Conservation (phyloP, 2,797 vertebrate species). For the Harpagifer antarcticus region DNA sequence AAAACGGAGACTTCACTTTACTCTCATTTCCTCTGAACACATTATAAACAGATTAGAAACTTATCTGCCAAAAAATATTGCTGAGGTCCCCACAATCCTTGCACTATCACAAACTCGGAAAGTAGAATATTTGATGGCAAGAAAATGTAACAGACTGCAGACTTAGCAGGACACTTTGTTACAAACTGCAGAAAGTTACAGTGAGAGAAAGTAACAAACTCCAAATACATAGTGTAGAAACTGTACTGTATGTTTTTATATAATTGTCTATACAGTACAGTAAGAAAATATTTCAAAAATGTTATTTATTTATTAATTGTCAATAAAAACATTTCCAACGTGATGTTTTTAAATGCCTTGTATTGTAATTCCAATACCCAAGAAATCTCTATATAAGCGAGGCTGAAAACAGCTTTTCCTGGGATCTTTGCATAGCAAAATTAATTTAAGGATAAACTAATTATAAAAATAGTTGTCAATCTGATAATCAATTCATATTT, state of each 20-base stretch:
- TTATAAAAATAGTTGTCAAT: too few relatives aligned
- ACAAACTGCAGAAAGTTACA: conserved; percentile 9
- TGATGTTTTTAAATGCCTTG: too few relatives aligned
- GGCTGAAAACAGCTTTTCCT: too few relatives aligned
- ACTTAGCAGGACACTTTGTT: conserved; percentile 24
- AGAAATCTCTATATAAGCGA: too few relatives aligned
- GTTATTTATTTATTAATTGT: too few relatives aligned
- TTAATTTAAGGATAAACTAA: too few relatives aligned
- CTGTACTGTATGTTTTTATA: background rate
- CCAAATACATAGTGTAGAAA: background rate
- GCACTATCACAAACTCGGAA: conserved; percentile 4
- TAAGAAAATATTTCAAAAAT: too few relatives aligned
- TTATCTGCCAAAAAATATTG: conserved; percentile 21
- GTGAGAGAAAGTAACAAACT: background rate
- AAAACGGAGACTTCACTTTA: conserved; percentile 35
- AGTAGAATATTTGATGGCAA: conserved; percentile 16
- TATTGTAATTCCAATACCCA: too few relatives aligned
- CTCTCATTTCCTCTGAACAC: conserved; percentile 34
- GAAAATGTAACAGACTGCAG: conserved; percentile 41
- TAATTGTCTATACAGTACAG: background rate
- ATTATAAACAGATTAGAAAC: conserved; percentile 21
- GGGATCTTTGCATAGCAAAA: too few relatives aligned
- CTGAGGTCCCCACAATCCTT: conserved; percentile 30
- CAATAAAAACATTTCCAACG: too few relatives aligned
- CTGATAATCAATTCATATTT: too few relatives aligned